These are phyloP conservation scores for Serrognathus titanus DNA, from an alignment of 2,888 invertebrate species.

Conservation along the genomic window DNA sequence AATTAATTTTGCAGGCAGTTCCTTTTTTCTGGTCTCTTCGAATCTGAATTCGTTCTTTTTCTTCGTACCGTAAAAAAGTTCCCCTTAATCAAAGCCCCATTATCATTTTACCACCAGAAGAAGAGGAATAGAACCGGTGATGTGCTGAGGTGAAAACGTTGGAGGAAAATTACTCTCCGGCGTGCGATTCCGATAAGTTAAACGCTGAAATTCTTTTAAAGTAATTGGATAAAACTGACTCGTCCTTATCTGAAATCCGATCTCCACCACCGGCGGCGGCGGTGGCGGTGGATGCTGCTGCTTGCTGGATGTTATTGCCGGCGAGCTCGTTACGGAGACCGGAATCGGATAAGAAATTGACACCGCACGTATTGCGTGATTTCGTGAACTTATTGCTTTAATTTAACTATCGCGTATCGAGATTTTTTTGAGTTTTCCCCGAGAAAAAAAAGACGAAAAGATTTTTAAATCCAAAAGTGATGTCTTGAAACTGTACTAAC, in stretches of 20 bases:
- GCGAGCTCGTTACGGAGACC: conserved; percentile 20
- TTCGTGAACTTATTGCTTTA: background rate
- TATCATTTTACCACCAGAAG: background rate
- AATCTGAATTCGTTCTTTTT: background rate
- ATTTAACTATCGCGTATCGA: background rate
- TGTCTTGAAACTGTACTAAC: too few species aligned
- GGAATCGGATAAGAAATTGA: conserved; percentile 17
- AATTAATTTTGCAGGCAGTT: too few species aligned
- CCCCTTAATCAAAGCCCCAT: background rate
- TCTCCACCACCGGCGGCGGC: conserved; percentile 17
- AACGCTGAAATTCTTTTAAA: conserved; percentile 7
- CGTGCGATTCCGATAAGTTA: background rate
- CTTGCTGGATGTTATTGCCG: conserved; percentile 19
- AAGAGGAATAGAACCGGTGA: background rate
- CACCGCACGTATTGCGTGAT: background rate
- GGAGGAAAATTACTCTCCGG: too few species aligned
- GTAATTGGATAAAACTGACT: conserved; percentile 19
- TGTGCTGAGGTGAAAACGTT: background rate
- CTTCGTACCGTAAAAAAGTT: background rate
- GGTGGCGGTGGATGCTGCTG: too few species aligned
- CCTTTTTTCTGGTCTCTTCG: too few species aligned
- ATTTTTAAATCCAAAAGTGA: too few species aligned
- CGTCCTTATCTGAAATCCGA: conserved; percentile 22
- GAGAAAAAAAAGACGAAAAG: too few species aligned
- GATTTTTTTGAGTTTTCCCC: too few species aligned